phyloP scores from a whole-genome alignment of 2,797 vertebrate genomes.

The Myotis daubentonii region DNA sequence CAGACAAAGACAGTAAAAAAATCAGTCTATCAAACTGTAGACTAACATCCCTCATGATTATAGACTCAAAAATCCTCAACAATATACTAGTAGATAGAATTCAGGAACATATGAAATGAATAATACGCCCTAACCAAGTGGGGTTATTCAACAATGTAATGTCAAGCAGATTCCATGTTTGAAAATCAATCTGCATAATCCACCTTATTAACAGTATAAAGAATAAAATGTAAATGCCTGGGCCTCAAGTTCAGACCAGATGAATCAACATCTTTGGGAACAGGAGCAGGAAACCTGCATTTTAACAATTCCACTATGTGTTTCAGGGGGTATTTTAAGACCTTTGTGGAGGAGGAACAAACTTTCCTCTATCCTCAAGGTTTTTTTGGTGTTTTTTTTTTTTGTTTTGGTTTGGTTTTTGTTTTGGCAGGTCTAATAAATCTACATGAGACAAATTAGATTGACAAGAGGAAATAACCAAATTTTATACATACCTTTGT shows the following conservation, averaged over 20 bases:
- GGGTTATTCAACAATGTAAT: constrained; percentile 1
- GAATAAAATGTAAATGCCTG: not conserved
- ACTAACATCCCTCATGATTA: not conserved
- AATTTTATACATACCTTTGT: not conserved
- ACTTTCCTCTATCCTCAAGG: not conserved
- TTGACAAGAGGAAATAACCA: not conserved
- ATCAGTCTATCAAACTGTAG: not conserved
- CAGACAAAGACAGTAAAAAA: not conserved
- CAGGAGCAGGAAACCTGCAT: not conserved
- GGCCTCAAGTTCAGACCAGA: not conserved
- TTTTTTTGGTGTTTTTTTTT: not conserved
- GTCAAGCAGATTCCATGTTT: not conserved
- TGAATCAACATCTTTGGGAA: not conserved
- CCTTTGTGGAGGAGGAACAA: not conserved
- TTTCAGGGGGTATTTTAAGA: not conserved
- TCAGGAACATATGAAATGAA: not conserved
- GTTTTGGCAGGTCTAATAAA: not conserved
- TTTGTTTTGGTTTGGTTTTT: no score
- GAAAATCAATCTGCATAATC: not conserved
- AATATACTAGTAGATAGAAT: not conserved
- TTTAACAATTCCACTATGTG: not conserved
- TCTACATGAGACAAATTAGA: not conserved
- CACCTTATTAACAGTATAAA: not conserved
- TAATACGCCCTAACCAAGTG: not conserved
- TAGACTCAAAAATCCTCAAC: not conserved